phyloP scores from a whole-genome alignment of 2,888 invertebrate species.

The Nomada fucata region DNA sequence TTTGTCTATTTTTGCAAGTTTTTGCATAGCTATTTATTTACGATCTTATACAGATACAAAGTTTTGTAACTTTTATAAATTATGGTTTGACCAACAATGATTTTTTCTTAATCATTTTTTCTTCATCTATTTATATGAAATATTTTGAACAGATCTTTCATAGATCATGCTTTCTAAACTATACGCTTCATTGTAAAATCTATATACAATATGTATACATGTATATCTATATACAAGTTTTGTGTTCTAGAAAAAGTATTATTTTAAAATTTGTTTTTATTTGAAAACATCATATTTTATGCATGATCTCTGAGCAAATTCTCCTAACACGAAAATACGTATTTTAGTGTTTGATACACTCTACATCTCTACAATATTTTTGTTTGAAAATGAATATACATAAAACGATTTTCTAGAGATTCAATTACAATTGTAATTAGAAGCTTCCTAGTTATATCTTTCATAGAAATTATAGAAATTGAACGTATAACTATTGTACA shows the following conservation, averaged over 20 bases:
- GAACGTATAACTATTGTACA: not conserved
- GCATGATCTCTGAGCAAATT: constrained; percentile 24
- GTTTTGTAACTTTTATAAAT: constrained; percentile 31
- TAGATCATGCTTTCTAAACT: constrained; percentile 10
- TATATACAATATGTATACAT: not conserved
- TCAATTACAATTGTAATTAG: constrained; percentile 1
- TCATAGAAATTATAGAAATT: not conserved
- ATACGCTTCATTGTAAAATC: constrained; percentile 14
- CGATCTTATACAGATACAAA: constrained; percentile 50
- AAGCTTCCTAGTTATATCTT: constrained; percentile 2
- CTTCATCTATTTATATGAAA: constrained; percentile 14
- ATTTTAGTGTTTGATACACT: constrained; percentile 35
- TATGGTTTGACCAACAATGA: constrained; percentile 22
- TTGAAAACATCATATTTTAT: constrained; percentile 8
- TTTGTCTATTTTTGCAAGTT: constrained; percentile 53
- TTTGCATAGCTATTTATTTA: constrained; percentile 70
- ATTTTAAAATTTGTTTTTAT: not conserved
- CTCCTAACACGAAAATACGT: constrained; percentile 19
- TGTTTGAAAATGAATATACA: constrained; percentile 24
- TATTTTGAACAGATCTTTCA: constrained; percentile 34
- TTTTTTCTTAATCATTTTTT: constrained; percentile 4
- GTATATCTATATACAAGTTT: not conserved
- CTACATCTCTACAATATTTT: constrained; percentile 24
- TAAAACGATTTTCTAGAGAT: not conserved
- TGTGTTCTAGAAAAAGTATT: no score